Evolutionary conservation across 30 jellyfish, hydroid and myxozoan species (phyloP).

Genomic region (Haliclystus octoradiatus): DNA sequence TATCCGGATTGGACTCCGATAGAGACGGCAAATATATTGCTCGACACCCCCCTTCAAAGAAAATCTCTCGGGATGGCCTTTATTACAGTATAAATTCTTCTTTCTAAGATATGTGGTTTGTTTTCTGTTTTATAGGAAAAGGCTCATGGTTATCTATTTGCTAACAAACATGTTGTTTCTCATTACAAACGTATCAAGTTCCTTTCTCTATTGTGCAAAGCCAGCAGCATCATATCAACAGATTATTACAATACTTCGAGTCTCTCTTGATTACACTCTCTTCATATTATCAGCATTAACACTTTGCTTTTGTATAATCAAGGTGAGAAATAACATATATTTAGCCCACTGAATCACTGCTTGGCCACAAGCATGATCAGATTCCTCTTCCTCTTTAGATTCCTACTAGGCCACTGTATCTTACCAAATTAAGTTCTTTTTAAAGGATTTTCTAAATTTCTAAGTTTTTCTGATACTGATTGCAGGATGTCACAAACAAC

Average conservation of each 20-base stretch:
- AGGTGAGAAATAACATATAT: constrained; percentile 31
- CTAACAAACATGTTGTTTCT: constrained; percentile 49
- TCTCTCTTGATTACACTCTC: constrained; percentile 68
- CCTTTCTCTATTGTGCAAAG: constrained; percentile 49
- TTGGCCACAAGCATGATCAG: no score
- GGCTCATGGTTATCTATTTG: constrained; percentile 26
- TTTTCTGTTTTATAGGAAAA: constrained; percentile 29
- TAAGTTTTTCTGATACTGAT: background rate
- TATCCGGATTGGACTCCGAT: no score
- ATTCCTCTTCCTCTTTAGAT: no score
- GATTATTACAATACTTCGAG: constrained; percentile 64
- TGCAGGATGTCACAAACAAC: background rate
- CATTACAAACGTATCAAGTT: constrained; percentile 54
- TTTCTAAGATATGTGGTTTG: background rate
- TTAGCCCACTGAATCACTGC: no score
- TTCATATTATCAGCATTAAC: constrained; percentile 75
- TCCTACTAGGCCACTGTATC: no score
- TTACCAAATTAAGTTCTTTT: no score
- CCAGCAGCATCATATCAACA: constrained; percentile 77
- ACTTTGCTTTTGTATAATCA: constrained; percentile 85
- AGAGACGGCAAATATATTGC: no score
- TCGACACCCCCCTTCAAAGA: no score
- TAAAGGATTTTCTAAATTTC: no score
- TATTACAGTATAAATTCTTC: no score
- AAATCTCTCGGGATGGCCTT: no score